A percentile compares a stretch with the other conserved stretches of the same genome.
phyloP scores from a whole-genome alignment of 2,888 invertebrate genomes.

The Spisula subtruncata region DNA sequence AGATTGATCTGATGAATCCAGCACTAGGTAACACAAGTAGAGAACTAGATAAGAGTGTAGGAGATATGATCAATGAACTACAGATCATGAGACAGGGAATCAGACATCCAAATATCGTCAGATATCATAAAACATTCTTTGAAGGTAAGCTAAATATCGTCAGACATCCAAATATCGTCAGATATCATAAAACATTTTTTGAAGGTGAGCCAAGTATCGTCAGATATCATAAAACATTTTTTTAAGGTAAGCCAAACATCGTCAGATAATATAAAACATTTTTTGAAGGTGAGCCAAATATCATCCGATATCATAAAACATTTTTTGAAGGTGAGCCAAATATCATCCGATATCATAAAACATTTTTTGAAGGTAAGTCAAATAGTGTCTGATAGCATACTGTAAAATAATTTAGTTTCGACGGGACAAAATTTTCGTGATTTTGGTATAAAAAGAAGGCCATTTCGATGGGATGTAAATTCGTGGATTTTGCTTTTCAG shows the following conservation, averaged over 20 bases:
- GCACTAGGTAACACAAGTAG: slow-evolving; percentile 84
- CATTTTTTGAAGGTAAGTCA: slow-evolving; percentile 87
- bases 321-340: slow-evolving; percentile 87
- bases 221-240: slow-evolving; percentile 88
- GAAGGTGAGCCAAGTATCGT: slow-evolving; percentile 88
- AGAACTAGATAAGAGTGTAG: slow-evolving; percentile 87
- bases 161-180: slow-evolving; percentile 88
- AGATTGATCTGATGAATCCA: slow-evolving; percentile 85
- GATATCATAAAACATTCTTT: slow-evolving; percentile 88
- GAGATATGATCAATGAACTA: slow-evolving; percentile 88
- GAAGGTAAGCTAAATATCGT: slow-evolving; percentile 88
- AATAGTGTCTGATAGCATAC: slow-evolving; percentile 88
- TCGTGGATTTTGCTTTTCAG: too few relatives aligned
- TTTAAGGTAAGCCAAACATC: slow-evolving; percentile 86
- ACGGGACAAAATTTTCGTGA: too few relatives aligned
- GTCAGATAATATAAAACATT: slow-evolving; percentile 88
- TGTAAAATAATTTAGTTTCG: too few relatives aligned
- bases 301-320: slow-evolving; percentile 88
- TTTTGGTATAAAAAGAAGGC: too few relatives aligned
- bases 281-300: slow-evolving; percentile 86
- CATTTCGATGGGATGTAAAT: too few relatives aligned
- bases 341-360: slow-evolving; percentile 88
- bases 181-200: slow-evolving; percentile 88
- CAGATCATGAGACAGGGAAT: slow-evolving; percentile 88
- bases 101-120: slow-evolving; percentile 88